phyloP scores from a whole-genome alignment of 2,113 vertebrate species.

The Ophthalmolycus amberensis region DNA sequence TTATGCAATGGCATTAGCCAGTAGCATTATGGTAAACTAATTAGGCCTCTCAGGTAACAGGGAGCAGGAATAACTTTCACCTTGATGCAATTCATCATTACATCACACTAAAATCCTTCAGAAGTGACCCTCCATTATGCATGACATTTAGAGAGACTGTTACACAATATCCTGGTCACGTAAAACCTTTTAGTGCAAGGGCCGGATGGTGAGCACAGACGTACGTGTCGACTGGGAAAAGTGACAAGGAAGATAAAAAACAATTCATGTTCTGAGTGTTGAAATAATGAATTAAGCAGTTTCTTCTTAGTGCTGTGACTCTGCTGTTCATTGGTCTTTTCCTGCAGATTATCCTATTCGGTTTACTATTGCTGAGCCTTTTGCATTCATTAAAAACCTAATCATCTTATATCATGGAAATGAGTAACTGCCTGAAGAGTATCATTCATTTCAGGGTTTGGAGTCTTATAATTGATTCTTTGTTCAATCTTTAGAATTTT shows the following conservation, averaged over 20 bases:
- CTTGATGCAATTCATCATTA: slow-evolving; percentile 25
- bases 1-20: slow-evolving; percentile 43
- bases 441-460: background rate
- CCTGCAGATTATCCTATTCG: background rate
- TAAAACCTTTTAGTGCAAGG: background rate
- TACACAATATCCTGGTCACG: slow-evolving; percentile 28
- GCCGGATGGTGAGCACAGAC: background rate
- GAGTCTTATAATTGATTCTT: background rate
- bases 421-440: background rate
- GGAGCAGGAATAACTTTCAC: slow-evolving; percentile 9
- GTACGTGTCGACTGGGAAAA: background rate
- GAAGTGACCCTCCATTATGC: slow-evolving; percentile 6
- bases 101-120: background rate
- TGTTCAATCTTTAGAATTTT: background rate
- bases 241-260: slow-evolving; percentile 16
- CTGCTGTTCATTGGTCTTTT: background rate
- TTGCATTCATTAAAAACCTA: background rate
- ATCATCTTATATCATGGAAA: background rate
- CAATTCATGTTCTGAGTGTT: slow-evolving; percentile 34
- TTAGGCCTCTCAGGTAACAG: slow-evolving; percentile 21
- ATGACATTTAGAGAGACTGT: background rate
- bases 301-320: slow-evolving; percentile 21
- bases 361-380: background rate
- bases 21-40: slow-evolving; percentile 32
- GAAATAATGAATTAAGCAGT: slow-evolving; percentile 33